Evolutionary conservation across 2,797 vertebrate genomes (phyloP).

Genomic region (Melanotaenia parkinsoni): DNA sequence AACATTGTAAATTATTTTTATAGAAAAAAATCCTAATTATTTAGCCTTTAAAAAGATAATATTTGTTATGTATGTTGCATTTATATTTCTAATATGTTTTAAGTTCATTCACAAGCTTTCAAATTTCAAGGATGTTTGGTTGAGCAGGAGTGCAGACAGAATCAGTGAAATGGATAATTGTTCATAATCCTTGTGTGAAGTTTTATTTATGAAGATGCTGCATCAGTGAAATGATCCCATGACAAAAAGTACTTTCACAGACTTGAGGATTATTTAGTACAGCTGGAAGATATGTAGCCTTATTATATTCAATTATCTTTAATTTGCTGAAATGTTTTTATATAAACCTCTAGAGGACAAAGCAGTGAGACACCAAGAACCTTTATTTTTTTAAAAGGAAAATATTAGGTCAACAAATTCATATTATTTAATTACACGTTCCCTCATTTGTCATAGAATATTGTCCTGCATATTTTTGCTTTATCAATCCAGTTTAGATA

Average conservation of each 20-base stretch:
- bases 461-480: constrained; percentile 4
- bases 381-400: constrained; percentile 8
- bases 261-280: constrained; percentile 38
- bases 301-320: constrained; percentile 50
- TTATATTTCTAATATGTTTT: neutral
- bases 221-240: constrained; percentile 17
- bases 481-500: constrained; percentile 5
- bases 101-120: constrained; percentile 8
- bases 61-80: neutral
- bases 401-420: neutral
- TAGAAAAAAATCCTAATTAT: no score
- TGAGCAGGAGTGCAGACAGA: constrained; percentile 28
- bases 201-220: constrained; percentile 21
- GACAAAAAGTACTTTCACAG: constrained; percentile 22
- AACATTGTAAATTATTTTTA: no score
- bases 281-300: constrained; percentile 19
- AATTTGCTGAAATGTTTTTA: constrained; percentile 33
- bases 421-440: constrained; percentile 8
- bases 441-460: neutral
- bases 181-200: constrained; percentile 33
- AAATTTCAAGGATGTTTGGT: constrained; percentile 13
- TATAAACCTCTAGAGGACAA: constrained; percentile 3
- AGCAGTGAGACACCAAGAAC: neutral
- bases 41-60: neutral
- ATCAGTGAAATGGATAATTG: constrained; percentile 33